These are phyloP conservation scores for Laupala kohalensis DNA, from an alignment of 1,140 invertebrate species.

Conservation along the genomic window DNA sequence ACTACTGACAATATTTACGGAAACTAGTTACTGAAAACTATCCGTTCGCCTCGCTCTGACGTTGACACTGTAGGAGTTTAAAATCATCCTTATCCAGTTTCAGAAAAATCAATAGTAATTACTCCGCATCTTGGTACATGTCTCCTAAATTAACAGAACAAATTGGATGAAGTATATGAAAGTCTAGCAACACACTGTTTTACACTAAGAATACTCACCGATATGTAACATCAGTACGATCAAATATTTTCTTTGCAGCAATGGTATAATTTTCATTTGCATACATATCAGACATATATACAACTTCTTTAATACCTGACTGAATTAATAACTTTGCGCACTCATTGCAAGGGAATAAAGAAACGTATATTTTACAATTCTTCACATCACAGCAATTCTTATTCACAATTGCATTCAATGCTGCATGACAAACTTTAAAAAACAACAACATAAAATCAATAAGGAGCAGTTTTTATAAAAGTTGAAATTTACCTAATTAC, in stretches of 20 bases:
- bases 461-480: not conserved
- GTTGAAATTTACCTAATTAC: not conserved
- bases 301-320: constrained; percentile 67
- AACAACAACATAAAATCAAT: not conserved
- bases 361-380: constrained; percentile 73
- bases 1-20: too few relatives aligned
- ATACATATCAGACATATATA: constrained; percentile 75
- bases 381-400: constrained; percentile 66
- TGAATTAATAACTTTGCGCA: constrained; percentile 97
- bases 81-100: too few relatives aligned
- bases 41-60: too few relatives aligned
- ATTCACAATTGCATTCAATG: constrained; percentile 92
- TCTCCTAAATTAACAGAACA: too few relatives aligned
- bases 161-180: too few relatives aligned
- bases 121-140: too few relatives aligned
- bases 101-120: too few relatives aligned
- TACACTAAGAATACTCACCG: constrained; percentile 24
- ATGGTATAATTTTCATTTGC: constrained; percentile 45
- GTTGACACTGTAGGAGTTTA: too few relatives aligned
- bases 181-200: not conserved
- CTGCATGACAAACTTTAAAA: constrained; percentile 86
- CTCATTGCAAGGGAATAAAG: constrained; percentile 88
- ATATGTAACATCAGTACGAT: constrained; percentile 55
- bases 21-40: too few relatives aligned
- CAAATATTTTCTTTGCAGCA: constrained; percentile 70